Base-by-base conservation (phyloP, 2,888 invertebrate species). In the Magallana nippona region DNA sequence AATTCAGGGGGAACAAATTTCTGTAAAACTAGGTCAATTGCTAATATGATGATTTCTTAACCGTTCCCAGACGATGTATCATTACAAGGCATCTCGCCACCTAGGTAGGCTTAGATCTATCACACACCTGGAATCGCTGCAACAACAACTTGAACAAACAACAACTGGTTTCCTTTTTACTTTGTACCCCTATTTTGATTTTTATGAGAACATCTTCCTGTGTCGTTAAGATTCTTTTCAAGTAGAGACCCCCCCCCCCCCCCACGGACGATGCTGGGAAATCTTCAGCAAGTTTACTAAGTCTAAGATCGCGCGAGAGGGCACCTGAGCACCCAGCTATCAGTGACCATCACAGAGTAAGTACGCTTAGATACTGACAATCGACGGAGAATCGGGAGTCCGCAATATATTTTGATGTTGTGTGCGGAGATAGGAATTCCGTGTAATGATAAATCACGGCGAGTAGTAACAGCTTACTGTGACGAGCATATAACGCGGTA, bases 141-240 rank as follows among this genome's bases (percentile, higher is more conserved):
- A 22, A 71, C 71, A 22, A 71, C 22, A 71, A 15, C 15, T 71
- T 17, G 17, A n/a, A 60, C n/a, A 60, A 60, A 60, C 8, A 60
- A n/a, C 17, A n/a, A 60, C 60, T n/a, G n/a, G 15, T n/a, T 60
- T 60, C 17, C 60, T 60, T 60, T 60, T 60, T n/a, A 8, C n/a
- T 60, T 3, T 60, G 60, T 60, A n/a, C n/a, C n/a, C 32, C 15
- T 32, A 15, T 27, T 15, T 27, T 19, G 27, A 19, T 62, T 62
- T 62, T 27, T 27, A 27, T 32, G 27, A 22, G 71, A 27, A 22
- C 71, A 13, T 27, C 17, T 63, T 63, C 27, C 63, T n/a, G 60
- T 60, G 60, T 60, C 60, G n/a, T n/a, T 60, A n/a, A n/a, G 60
- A 60, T 60, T n/a, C 60, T 17, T 17, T n/a, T 60, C n/a, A 71